Evolutionary conservation across 2,888 invertebrate genomes (phyloP), one percentile per base, ranked within the genome.

Genomic region (Torymus texanus): DNA sequence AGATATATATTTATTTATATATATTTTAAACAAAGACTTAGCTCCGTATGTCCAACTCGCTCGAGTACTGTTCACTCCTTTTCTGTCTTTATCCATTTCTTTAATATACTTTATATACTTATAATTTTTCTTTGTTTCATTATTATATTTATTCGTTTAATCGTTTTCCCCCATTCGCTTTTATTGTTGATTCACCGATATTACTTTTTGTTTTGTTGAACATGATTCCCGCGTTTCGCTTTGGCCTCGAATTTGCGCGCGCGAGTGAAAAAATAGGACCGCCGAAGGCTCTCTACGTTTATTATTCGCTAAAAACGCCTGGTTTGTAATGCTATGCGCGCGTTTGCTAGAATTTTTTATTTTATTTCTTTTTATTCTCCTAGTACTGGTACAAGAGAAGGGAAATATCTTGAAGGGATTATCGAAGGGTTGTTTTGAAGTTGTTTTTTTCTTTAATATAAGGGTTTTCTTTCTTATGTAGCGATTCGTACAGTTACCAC

Each of bases 401-500:
- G 53, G 50, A 13, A n/a, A 41, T 65, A 71, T 65, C 8, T 55
- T 21, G 58, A 61, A 73, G 16, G 61, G 78, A 74, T 67, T 81
- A 73, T 81, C 78, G 11, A 56, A 65, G 29, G 71, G 67, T 73
- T 73, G 67, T 68, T 66, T 58, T 41, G 16, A 58, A 58, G 63
- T 81, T 80, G 72, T 21, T 68, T 63, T 76, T 73, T 76, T 78
- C n/a, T 24, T 41, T 41, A 41, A 41, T 8, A 41, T 41, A 41
- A 41, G 41, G 41, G 41, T 41, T 41, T 41, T 41, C 41, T 13
- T 41, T 78, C 80, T 82, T 79, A 81, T 79, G 78, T 62, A 83
- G 83, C 83, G 81, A 82, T 80, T 84, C 82, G 80, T 84, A 81
- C 79, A 82, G 79, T 84, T 84, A 87, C 84, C 85, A 85, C 84